phyloP scores from a whole-genome alignment of 2,888 invertebrate genomes.

The Adela reaumurella region DNA sequence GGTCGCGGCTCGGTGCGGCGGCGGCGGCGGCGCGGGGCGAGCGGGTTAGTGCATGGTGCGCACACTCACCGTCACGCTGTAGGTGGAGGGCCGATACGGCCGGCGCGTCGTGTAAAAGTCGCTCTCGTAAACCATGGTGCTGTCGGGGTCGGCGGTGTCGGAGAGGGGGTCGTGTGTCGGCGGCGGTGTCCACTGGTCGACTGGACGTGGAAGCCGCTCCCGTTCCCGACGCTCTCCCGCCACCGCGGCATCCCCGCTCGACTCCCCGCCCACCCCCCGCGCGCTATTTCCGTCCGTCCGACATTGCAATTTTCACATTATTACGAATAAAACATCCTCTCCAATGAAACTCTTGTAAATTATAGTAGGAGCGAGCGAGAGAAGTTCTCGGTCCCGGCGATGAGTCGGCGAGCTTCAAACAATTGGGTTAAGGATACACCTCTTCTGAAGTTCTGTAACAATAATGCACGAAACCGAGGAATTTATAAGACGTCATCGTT shows the following conservation, averaged over 20 bases:
- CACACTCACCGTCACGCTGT: conserved; percentile 80
- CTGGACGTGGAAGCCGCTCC: conserved; percentile 22
- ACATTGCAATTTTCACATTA: conserved; percentile 48
- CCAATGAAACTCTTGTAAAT: not conserved
- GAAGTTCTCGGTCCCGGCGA: not conserved
- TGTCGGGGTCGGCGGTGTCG: conserved; percentile 23
- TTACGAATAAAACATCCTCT: not conserved
- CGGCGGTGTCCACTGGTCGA: conserved; percentile 50
- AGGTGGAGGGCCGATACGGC: conserved; percentile 71
- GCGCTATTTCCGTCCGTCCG: conserved; percentile 51
- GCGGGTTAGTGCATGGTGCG: conserved; percentile 49
- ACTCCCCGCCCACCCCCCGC: conserved; percentile 10
- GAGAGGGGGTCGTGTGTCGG: conserved; percentile 27
- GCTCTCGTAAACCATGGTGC: conserved; percentile 87
- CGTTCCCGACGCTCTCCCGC: conserved; percentile 22
- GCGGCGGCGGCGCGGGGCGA: conserved; percentile 30
- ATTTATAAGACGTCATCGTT: too few species aligned
- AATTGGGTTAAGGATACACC: conserved; percentile 37
- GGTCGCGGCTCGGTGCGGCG: conserved; percentile 26
- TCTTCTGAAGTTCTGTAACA: not conserved
- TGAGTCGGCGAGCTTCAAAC: conserved; percentile 33
- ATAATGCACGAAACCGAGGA: too few species aligned
- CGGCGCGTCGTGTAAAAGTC: conserved; percentile 89
- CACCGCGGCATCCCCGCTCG: conserved; percentile 21
- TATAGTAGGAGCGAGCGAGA: not conserved